Evolutionary conservation across 2,113 vertebrate species (phyloP).

Genomic region (Cephalopholis sonnerati): DNA sequence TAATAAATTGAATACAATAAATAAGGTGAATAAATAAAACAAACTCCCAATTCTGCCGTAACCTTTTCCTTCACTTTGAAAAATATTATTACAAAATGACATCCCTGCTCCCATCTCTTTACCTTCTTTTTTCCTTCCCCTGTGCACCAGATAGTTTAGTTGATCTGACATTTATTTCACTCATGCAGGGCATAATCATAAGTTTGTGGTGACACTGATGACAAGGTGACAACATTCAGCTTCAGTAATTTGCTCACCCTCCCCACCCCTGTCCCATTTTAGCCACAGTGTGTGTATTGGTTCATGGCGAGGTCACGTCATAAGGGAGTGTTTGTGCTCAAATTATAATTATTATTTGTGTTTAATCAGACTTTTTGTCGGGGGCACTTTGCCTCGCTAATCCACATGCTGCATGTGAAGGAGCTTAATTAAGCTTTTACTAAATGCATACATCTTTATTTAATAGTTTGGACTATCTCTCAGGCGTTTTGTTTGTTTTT

Average conservation of each 20-base stretch:
- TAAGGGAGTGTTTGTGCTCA: slow-evolving; percentile 27
- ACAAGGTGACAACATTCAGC: slow-evolving; percentile 51
- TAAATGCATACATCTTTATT: slow-evolving; percentile 22
- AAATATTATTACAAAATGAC: background rate
- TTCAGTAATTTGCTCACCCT: slow-evolving; percentile 31
- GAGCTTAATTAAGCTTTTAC: slow-evolving; percentile 24
- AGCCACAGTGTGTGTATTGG: slow-evolving; percentile 26
- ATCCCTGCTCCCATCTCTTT: background rate
- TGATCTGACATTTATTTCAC: slow-evolving; percentile 42
- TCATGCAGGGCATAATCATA: slow-evolving; percentile 27
- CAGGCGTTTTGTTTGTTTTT: background rate
- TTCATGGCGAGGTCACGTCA: slow-evolving; percentile 46
- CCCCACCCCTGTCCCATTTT: slow-evolving; percentile 17
- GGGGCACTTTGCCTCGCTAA: slow-evolving; percentile 12
- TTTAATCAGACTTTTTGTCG: slow-evolving; percentile 46
- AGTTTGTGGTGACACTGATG: slow-evolving; percentile 43
- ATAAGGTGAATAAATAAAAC: background rate
- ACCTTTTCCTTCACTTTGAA: background rate
- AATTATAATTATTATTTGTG: slow-evolving; percentile 42
- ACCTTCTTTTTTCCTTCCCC: background rate
- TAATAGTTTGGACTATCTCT: slow-evolving; percentile 8
- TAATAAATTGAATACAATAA: background rate
- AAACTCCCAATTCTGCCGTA: background rate
- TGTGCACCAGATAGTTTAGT: background rate
- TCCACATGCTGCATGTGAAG: slow-evolving; percentile 11